Conservation (phyloP, 2,797 vertebrate species). For the Sarcophilus harrisii region DNA sequence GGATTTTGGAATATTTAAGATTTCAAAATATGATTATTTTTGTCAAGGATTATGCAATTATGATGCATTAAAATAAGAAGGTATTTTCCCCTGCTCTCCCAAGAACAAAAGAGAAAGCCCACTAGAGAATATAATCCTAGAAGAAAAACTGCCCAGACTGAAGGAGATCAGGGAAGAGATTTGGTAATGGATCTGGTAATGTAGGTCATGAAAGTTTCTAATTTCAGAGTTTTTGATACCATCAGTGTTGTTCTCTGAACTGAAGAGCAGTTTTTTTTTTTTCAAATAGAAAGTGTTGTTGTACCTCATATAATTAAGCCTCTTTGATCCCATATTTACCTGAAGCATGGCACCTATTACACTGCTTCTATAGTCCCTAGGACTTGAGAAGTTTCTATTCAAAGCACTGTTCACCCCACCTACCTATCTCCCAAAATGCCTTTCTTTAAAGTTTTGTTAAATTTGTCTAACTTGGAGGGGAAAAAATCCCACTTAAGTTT, state of each 20-base stretch:
- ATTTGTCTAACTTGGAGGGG: neutral
- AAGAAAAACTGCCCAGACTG: neutral
- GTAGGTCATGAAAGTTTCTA: rapidly evolving
- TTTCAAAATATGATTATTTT: neutral
- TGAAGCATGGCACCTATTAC: neutral
- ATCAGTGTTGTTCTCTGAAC: rapidly evolving
- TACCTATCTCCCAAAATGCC: neutral
- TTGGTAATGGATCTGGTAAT: neutral
- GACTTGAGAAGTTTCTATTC: neutral
- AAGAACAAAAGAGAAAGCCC: neutral
- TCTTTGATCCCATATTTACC: neutral
- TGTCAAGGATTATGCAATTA: neutral
- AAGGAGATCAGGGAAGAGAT: neutral
- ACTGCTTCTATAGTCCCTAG: too few species aligned
- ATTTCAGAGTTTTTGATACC: neutral
- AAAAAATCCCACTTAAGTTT: neutral
- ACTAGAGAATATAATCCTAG: neutral
- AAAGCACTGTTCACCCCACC: neutral
- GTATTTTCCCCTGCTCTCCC: neutral
- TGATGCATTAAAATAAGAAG: neutral
- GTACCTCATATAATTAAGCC: neutral
- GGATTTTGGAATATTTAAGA: neutral
- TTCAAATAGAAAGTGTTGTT: neutral
- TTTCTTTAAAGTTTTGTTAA: neutral
- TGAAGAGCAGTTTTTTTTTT: neutral